Percentiles rank a stretch among this genome's conserved stretches.
Conservation (phyloP, 2,797 vertebrate species). For the Hephaestus fuliginosus region DNA sequence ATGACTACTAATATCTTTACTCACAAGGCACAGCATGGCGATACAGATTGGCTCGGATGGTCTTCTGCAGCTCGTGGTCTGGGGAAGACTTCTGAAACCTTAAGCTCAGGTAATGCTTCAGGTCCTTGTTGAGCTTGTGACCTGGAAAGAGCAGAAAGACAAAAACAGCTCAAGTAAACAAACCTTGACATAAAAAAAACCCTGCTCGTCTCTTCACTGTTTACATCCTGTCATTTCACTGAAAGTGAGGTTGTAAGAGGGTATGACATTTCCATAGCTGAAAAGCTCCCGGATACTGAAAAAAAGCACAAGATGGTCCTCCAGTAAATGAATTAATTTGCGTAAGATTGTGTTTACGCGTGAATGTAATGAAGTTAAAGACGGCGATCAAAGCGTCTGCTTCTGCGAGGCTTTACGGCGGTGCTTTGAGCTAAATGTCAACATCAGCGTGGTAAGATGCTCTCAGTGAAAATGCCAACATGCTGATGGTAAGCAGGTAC, state of each 20-base stretch:
- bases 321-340: not conserved
- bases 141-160: constrained; percentile 82
- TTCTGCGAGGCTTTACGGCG: not conserved
- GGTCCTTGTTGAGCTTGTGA: constrained; percentile 92
- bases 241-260: constrained; percentile 22
- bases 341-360: not conserved
- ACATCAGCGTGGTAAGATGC: not conserved
- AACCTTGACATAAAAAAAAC: constrained; percentile 11
- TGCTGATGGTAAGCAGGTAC: not conserved
- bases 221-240: constrained; percentile 28
- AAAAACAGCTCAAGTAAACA: constrained; percentile 44
- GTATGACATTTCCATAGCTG: constrained; percentile 31
- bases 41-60: constrained; percentile 94
- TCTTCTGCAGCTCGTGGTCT: constrained; percentile 95
- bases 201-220: not conserved
- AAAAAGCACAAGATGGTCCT: constrained; percentile 9
- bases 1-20: constrained; percentile 70
- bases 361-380: not conserved
- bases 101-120: constrained; percentile 94
- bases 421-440: not conserved
- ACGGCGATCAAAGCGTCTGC: not conserved
- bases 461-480: not conserved
- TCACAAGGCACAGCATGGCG: constrained; percentile 98
- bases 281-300: constrained; percentile 26
- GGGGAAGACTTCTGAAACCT: constrained; percentile 95